Percentiles rank a stretch among this genome's conserved stretches.
Evolutionary conservation across 1,140 invertebrate genomes (phyloP).

Genomic region (Drosophila pruinosa): DNA sequence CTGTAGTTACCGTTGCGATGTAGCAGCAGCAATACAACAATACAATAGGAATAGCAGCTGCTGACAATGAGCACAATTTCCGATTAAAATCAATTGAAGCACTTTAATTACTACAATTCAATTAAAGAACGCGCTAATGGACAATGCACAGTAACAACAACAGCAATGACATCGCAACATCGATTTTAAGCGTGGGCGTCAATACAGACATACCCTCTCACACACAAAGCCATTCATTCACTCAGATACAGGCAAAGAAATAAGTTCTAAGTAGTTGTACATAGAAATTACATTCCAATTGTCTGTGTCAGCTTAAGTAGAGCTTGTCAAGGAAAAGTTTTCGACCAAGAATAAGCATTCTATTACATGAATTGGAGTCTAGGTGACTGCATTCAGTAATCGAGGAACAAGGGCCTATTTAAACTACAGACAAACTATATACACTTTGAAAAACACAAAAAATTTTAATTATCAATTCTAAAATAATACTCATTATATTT

Average conservation of each 20-base stretch:
- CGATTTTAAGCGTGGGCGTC: slow-evolving; percentile 57
- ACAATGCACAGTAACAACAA: slow-evolving; percentile 24
- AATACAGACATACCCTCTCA: not conserved
- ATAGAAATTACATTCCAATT: slow-evolving; percentile 46
- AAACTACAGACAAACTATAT: not conserved
- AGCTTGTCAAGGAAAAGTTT: slow-evolving; percentile 43
- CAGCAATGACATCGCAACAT: slow-evolving; percentile 45
- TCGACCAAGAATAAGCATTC: slow-evolving; percentile 20
- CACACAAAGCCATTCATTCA: not conserved
- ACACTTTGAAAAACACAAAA: not conserved
- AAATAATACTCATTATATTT: not conserved
- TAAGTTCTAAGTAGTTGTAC: slow-evolving; percentile 23
- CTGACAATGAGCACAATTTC: slow-evolving; percentile 75
- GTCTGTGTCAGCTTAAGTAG: slow-evolving; percentile 44
- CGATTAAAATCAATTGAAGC: slow-evolving; percentile 80
- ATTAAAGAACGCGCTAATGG: slow-evolving; percentile 77
- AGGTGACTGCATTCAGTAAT: too few species aligned
- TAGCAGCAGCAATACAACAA: not conserved
- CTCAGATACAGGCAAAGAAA: not conserved
- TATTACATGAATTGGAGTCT: slow-evolving; percentile 14
- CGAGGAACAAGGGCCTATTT: too few species aligned
- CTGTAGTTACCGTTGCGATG: slow-evolving; percentile 21
- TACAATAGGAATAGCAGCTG: slow-evolving; percentile 25
- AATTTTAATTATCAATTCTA: not conserved
- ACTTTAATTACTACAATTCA: slow-evolving; percentile 80